Conservation (phyloP, 1,140 invertebrate species). For the Oncopodura yosiiana region DNA sequence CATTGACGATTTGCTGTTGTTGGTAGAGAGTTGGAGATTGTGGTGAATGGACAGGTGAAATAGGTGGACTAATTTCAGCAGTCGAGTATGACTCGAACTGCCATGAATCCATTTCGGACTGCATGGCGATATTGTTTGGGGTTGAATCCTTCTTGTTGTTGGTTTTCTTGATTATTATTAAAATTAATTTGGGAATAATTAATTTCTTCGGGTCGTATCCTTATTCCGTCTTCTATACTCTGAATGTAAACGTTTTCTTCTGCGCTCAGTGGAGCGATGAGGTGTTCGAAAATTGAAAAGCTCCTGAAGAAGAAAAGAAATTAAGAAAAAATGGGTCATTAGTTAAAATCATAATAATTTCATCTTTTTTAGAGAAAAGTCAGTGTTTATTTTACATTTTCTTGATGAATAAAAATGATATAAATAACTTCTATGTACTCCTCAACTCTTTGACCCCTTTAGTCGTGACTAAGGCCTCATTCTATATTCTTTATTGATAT, state of each 20-base stretch:
- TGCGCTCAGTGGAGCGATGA: conserved; percentile 17
- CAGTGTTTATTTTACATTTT: no score
- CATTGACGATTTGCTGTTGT: conserved; percentile 9
- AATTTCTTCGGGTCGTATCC: no score
- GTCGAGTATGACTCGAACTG: conserved; percentile 27
- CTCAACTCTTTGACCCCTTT: no score
- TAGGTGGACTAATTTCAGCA: conserved; percentile 30
- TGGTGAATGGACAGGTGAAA: conserved; percentile 23
- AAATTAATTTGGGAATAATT: no score
- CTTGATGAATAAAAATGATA: no score
- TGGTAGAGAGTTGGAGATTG: conserved; percentile 17
- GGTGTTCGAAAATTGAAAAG: conserved; percentile 12
- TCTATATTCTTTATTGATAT: no score
- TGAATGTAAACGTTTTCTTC: conserved; percentile 1
- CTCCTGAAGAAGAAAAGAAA: no score
- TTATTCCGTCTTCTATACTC: conserved; percentile 1
- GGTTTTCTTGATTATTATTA: not conserved
- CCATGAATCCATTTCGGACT: conserved; percentile 30
- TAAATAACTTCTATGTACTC: no score
- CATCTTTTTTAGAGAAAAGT: no score
- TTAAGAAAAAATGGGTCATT: no score
- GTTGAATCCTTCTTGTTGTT: conserved; percentile 13
- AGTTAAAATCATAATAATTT: no score
- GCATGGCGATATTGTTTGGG: conserved; percentile 22
- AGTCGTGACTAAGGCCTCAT: no score